These are phyloP conservation scores for Coracias cyanogaster DNA, from an alignment of 2,797 vertebrate species.

Conservation along the genomic window DNA sequence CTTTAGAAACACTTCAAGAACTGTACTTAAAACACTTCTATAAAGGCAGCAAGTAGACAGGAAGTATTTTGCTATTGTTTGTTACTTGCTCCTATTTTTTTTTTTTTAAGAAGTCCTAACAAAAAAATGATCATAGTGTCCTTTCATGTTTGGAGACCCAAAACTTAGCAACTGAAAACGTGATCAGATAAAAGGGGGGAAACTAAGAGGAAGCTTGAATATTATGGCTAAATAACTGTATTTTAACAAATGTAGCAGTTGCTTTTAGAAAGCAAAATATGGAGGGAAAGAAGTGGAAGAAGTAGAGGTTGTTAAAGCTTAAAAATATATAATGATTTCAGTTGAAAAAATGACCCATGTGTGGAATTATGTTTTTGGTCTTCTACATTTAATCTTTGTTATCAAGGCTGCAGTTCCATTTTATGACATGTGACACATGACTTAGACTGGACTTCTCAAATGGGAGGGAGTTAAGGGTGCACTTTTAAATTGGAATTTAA, in stretches of 20 bases:
- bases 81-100: background rate
- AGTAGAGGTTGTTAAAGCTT: background rate
- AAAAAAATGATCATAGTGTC: background rate
- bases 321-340: background rate
- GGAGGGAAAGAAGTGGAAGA: background rate
- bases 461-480: background rate
- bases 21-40: background rate
- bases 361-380: background rate
- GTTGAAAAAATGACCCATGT: background rate
- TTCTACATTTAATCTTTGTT: background rate
- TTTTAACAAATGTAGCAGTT: background rate
- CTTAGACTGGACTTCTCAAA: background rate
- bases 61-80: background rate
- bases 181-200: background rate
- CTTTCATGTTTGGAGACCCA: background rate
- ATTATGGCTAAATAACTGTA: background rate
- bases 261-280: background rate
- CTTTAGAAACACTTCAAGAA: background rate
- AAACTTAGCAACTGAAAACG: background rate
- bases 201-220: background rate
- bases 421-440: background rate
- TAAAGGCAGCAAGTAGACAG: background rate
- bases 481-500: background rate
- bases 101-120: background rate
- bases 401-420: background rate